These are phyloP conservation scores for Junco hyemalis DNA, from an alignment of 2,113 vertebrate genomes.

Conservation along the genomic window DNA sequence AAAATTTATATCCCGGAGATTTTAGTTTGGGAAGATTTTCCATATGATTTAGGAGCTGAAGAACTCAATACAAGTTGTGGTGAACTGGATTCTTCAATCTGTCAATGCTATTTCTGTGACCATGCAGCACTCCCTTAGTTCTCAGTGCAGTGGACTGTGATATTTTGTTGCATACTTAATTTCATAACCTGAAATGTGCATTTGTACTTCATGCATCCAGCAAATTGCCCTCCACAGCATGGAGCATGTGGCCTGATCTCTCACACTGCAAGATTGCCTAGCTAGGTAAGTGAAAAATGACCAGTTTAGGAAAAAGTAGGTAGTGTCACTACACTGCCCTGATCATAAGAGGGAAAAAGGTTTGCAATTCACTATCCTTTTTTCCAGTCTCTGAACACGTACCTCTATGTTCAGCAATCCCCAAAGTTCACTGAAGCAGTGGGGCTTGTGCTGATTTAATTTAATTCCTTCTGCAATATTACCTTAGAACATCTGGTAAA, in stretches of 20 bases:
- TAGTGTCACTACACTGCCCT: background rate
- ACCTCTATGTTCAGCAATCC: background rate
- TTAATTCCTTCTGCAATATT: slow-evolving; percentile 54
- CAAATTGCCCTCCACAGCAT: background rate
- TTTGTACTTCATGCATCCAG: background rate
- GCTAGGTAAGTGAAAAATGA: background rate
- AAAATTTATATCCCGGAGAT: no score
- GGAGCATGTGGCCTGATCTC: background rate
- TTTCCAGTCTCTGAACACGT: background rate
- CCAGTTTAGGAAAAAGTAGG: background rate
- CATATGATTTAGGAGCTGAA: background rate
- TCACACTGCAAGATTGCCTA: background rate
- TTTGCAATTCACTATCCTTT: background rate
- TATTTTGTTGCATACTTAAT: slow-evolving; percentile 14
- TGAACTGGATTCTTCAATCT: background rate
- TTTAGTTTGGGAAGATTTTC: background rate
- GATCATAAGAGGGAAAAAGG: background rate
- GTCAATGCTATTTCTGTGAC: background rate
- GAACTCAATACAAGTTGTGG: background rate
- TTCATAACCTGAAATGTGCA: slow-evolving; percentile 18
- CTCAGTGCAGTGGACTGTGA: background rate
- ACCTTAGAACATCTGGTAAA: slow-evolving; percentile 59
- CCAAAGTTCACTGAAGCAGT: background rate
- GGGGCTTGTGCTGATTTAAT: slow-evolving; percentile 36
- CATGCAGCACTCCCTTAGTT: background rate